Conservation (phyloP, 2,797 vertebrate genomes). For the Falco berigora region DNA sequence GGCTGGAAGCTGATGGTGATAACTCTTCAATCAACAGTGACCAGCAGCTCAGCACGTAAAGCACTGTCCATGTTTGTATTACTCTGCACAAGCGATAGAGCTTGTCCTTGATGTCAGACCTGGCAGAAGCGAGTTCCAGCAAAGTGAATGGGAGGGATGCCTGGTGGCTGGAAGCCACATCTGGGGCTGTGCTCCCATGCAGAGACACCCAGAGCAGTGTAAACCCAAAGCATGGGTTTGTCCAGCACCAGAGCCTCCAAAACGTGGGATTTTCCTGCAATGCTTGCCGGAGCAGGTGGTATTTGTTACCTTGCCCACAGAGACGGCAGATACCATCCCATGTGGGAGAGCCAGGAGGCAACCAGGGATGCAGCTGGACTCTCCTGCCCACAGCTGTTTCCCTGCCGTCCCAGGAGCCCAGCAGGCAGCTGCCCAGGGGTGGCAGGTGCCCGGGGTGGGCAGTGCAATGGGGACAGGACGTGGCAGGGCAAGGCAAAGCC, state of each 20-base stretch:
- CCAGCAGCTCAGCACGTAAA: neutral
- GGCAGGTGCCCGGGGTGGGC: rapidly evolving
- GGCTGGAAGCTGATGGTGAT: neutral
- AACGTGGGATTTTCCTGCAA: neutral
- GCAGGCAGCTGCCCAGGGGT: neutral
- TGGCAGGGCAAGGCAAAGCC: neutral
- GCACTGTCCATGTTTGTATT: rapidly evolving
- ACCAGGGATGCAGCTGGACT: neutral
- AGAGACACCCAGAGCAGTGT: rapidly evolving
- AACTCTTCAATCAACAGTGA: neutral
- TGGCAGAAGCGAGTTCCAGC: neutral
- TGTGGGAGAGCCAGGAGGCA: neutral
- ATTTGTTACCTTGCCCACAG: neutral
- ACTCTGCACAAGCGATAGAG: neutral
- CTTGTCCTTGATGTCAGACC: neutral
- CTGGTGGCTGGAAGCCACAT: rapidly evolving
- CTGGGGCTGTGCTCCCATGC: neutral
- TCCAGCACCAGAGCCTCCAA: rapidly evolving
- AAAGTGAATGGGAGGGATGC: neutral
- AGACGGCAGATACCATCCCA: neutral
- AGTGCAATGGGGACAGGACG: rapidly evolving
- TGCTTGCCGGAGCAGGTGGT: rapidly evolving
- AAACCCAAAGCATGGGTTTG: neutral
- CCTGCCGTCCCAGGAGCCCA: neutral
- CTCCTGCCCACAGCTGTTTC: rapidly evolving